Percentiles rank a stretch among this genome's conserved stretches.
Conservation (phyloP, 2,888 invertebrate genomes). For the Yponomeuta sedellus region DNA sequence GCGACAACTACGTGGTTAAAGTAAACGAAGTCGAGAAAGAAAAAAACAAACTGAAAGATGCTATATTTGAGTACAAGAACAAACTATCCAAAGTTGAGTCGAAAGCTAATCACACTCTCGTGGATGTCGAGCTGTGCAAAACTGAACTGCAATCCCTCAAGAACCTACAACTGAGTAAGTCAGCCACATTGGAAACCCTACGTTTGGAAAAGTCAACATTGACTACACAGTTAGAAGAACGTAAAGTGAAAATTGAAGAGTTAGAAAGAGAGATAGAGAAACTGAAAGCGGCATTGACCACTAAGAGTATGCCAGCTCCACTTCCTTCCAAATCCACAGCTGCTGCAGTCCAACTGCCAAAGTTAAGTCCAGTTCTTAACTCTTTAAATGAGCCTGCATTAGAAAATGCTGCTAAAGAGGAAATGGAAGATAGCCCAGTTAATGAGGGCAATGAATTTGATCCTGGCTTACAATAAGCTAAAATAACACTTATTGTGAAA, state of each 20-base stretch:
- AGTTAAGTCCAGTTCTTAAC: slow-evolving; percentile 54
- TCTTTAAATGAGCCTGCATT: slow-evolving; percentile 53
- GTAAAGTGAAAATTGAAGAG: slow-evolving; percentile 56
- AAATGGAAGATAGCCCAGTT: slow-evolving; percentile 57
- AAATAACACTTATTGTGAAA: neutral
- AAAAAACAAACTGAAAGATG: slow-evolving; percentile 45
- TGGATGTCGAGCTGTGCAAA: slow-evolving; percentile 60
- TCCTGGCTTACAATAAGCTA: slow-evolving; percentile 38
- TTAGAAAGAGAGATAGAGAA: slow-evolving; percentile 57
- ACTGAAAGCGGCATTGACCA: slow-evolving; percentile 51
- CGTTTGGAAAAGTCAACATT: slow-evolving; percentile 63
- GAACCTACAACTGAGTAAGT: slow-evolving; percentile 64
- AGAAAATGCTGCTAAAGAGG: slow-evolving; percentile 69
- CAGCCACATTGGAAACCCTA: slow-evolving; percentile 61
- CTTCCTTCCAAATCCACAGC: slow-evolving; percentile 54
- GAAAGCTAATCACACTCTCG: slow-evolving; percentile 55
- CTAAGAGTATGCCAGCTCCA: slow-evolving; percentile 50
- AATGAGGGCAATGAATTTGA: slow-evolving; percentile 64
- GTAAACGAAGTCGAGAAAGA: slow-evolving; percentile 52
- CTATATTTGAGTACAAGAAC: slow-evolving; percentile 43
- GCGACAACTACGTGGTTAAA: slow-evolving; percentile 53
- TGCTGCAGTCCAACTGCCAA: slow-evolving; percentile 57
- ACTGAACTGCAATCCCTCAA: slow-evolving; percentile 65
- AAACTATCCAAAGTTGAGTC: slow-evolving; percentile 51
- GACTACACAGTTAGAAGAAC: slow-evolving; percentile 52